Percentiles rank a stretch among this genome's conserved stretches.
Conservation (phyloP, 2,113 vertebrate species). For the Chrysochloris asiatica region DNA sequence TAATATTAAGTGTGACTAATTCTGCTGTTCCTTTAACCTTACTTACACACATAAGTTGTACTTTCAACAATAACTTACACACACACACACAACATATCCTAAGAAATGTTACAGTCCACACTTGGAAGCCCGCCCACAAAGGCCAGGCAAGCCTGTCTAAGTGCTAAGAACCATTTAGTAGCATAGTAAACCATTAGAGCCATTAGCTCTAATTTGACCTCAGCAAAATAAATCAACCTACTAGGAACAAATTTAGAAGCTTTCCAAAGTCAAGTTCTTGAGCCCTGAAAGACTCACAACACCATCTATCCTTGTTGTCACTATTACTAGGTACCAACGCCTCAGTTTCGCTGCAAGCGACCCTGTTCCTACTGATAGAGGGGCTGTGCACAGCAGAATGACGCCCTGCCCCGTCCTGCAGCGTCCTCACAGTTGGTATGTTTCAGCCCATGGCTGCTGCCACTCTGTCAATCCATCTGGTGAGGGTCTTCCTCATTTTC, state of each 20-base stretch:
- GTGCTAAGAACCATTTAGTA: conserved; percentile 82
- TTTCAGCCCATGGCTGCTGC: too few species aligned
- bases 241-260: conserved; percentile 78
- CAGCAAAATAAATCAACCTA: conserved; percentile 78
- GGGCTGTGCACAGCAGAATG: too few species aligned
- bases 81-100: conserved; percentile 6
- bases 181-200: conserved; percentile 78
- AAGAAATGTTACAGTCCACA: conserved; percentile 58
- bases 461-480: too few species aligned
- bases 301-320: too few species aligned
- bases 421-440: too few species aligned
- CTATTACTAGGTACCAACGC: too few species aligned
- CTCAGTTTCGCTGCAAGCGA: too few species aligned
- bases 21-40: conserved; percentile 49
- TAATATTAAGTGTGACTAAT: conserved; percentile 24
- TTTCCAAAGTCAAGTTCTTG: conserved; percentile 75
- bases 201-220: conserved; percentile 82
- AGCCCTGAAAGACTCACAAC: conserved; percentile 47
- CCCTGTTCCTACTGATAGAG: too few species aligned
- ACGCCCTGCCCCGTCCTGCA: too few species aligned
- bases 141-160: conserved; percentile 71
- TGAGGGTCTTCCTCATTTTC: too few species aligned
- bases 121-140: conserved; percentile 70
- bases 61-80: conserved; percentile 36
- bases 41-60: neutral